Base-by-base conservation (phyloP, 2,888 invertebrate genomes). In the Drosophila subquinaria region DNA sequence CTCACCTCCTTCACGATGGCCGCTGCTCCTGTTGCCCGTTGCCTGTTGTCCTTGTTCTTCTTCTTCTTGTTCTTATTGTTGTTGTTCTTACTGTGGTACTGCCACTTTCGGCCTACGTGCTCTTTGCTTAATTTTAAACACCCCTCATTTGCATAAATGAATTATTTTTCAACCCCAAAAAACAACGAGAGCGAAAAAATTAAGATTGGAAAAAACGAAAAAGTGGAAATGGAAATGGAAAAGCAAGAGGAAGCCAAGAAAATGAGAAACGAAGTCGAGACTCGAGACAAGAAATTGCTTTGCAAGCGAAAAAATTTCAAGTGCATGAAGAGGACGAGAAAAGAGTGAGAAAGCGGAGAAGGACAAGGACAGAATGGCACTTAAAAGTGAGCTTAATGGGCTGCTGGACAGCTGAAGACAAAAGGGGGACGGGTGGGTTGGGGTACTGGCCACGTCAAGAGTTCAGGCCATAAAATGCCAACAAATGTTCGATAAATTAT, bases 141-240 rank as follows among this genome's bases (percentile, higher is more conserved):
- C 90, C 90, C 84, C 90, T 89, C 89, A 90, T 89, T 89, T 90
- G 88, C 89, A 89, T 89, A 89, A 89, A 89, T 89, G 91, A 90
- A 90, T 89, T 90, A 89, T 23, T 89, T 90, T 90, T 87, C 88
- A 89, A 90, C 90, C 90, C 90, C 90, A 84, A 87, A 81, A 67
- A 77, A 69, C 65, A 76, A 47, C 23, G 53, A 63, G 69, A 76
- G 59, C 64, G 61, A 76, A 81, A 87, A 83, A 87, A 84, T 87
- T 87, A 84, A 83, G 89, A 84, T 84, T 89, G 89, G 88, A 73
- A 89, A 84, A 81, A 52, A 27, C 53, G 69, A 71, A 70, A 50
- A 69, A 63, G 73, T 77, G 61, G 64, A 79, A 69, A 52, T 77
- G 61, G 62, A 79, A 69, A 52, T 52, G 57, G 61, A 61, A 57